phyloP scores from a whole-genome alignment of 2,797 vertebrate species.

The Chaetodon trifasciatus region DNA sequence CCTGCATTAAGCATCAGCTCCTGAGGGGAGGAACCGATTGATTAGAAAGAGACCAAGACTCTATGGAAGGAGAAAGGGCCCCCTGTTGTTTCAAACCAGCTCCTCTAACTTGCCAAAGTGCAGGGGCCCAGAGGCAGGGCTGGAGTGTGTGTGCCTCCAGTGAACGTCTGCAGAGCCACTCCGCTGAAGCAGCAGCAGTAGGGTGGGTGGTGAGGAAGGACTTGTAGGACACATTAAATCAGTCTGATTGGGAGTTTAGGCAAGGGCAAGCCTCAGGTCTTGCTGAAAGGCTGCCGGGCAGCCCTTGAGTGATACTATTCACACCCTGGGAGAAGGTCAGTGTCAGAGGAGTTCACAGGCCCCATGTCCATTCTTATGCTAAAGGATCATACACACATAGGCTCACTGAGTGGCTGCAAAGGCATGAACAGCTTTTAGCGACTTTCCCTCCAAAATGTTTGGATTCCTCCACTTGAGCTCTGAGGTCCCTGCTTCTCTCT shows the following conservation, averaged over 20 bases:
- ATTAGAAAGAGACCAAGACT: conserved; percentile 89
- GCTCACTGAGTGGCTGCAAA: conserved; percentile 86
- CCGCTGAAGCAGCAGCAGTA: conserved; percentile 84
- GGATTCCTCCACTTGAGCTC: conserved; percentile 31
- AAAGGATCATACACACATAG: conserved; percentile 86
- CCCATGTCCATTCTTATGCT: conserved; percentile 95
- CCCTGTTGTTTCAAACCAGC: conserved; percentile 90
- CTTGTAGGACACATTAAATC: conserved; percentile 95
- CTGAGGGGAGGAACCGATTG: conserved; percentile 89
- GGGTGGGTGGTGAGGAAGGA: conserved; percentile 67
- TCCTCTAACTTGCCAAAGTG: conserved; percentile 86
- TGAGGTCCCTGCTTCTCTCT: not conserved
- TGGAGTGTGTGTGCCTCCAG: conserved; percentile 87
- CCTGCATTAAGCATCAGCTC: conserved; percentile 76
- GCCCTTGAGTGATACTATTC: conserved; percentile 90
- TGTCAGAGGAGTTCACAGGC: conserved; percentile 93
- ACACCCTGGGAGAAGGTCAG: conserved; percentile 90
- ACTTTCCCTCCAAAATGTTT: conserved; percentile 82
- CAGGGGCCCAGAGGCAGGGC: conserved; percentile 88
- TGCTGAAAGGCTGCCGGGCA: conserved; percentile 86
- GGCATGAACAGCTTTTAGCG: conserved; percentile 84
- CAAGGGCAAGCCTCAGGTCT: conserved; percentile 89
- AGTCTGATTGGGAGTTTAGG: conserved; percentile 95
- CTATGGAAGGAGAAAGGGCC: conserved; percentile 87
- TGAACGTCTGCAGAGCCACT: conserved; percentile 89